phyloP scores from a whole-genome alignment of 2,888 invertebrate species.

The Polymixis flavicincta region DNA sequence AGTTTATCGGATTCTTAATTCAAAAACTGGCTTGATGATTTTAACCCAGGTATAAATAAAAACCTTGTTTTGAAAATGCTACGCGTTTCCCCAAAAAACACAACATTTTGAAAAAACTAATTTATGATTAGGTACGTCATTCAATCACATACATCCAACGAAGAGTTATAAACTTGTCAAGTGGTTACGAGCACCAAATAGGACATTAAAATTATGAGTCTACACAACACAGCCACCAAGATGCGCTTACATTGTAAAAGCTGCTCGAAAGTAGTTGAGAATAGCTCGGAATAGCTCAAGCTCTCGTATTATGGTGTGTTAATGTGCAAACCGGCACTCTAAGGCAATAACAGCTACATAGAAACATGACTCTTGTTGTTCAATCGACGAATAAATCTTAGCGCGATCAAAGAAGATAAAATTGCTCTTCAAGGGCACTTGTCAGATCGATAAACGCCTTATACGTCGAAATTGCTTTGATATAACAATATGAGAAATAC shows the following conservation, averaged over 20 bases:
- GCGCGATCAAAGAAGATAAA: constrained; percentile 37
- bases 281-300: constrained; percentile 35
- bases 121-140: background rate
- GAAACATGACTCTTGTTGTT: constrained; percentile 37
- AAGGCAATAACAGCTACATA: constrained; percentile 33
- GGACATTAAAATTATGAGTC: background rate
- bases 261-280: constrained; percentile 31
- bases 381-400: constrained; percentile 46
- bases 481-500: constrained; percentile 37
- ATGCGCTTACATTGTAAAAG: constrained; percentile 43
- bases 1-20: too few species aligned
- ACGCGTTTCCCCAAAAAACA: background rate
- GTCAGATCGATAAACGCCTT: constrained; percentile 46
- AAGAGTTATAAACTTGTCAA: constrained; percentile 7
- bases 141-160: background rate
- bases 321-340: constrained; percentile 44
- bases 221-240: constrained; percentile 1
- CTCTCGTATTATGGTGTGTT: constrained; percentile 46
- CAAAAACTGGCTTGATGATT: too few species aligned
- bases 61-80: too few species aligned
- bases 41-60: too few species aligned
- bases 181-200: background rate
- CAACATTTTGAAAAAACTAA: background rate
- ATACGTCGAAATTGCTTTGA: constrained; percentile 43
- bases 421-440: constrained; percentile 32